Percentiles rank a stretch among this genome's conserved stretches.
These are phyloP conservation scores for Capromys pilorides DNA, from an alignment of 2,797 vertebrate species.

Conservation along the genomic window DNA sequence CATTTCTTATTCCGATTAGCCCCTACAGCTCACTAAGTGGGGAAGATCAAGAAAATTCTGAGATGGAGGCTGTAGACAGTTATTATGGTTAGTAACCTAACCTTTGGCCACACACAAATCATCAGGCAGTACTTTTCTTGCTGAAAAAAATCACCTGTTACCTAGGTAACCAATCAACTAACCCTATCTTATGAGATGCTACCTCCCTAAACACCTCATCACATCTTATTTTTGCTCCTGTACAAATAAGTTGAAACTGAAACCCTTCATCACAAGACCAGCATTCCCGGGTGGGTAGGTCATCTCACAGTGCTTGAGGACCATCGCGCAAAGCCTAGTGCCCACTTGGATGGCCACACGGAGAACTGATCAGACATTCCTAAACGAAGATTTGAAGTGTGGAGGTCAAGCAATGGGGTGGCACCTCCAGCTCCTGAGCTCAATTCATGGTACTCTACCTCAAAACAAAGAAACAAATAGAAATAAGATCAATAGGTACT, in stretches of 20 bases:
- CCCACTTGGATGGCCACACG: not conserved
- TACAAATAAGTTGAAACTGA: not conserved
- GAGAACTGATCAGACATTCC: not conserved
- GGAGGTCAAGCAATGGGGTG: not conserved
- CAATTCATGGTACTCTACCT: no score
- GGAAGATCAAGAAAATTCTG: not conserved
- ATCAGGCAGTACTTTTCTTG: not conserved
- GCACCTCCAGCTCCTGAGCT: not conserved
- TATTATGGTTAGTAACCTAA: not conserved
- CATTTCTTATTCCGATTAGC: not conserved
- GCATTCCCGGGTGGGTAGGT: not conserved
- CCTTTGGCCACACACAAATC: not conserved
- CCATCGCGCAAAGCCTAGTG: not conserved
- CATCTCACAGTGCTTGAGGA: not conserved
- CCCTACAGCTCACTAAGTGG: not conserved
- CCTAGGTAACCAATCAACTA: not conserved
- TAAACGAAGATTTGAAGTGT: not conserved
- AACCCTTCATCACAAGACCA: not conserved
- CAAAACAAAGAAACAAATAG: no score
- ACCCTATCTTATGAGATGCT: not conserved
- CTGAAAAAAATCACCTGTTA: conserved; percentile 7
- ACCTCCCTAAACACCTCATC: not conserved
- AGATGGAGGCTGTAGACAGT: not conserved
- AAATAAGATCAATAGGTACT: not conserved
- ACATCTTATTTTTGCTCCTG: not conserved